These are phyloP conservation scores for Rousettus madagascariensis DNA, from an alignment of 2,797 vertebrate species.

Conservation along the genomic window DNA sequence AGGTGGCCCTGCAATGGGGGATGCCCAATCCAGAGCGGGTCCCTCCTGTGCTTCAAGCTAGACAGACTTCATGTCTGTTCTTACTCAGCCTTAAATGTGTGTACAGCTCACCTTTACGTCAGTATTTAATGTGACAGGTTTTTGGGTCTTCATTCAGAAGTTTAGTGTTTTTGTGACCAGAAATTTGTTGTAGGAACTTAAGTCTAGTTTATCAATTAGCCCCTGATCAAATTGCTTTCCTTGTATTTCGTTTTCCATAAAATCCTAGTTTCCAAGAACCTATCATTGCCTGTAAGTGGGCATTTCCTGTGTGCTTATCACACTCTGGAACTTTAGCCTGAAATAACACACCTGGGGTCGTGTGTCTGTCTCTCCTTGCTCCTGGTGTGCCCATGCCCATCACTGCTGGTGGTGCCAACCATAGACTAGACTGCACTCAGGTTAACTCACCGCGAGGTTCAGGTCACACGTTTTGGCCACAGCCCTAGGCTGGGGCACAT, in stretches of 20 bases:
- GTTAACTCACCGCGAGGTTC: neutral
- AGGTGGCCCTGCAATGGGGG: too few species aligned
- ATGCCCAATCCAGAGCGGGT: too few species aligned
- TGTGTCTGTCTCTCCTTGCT: too few species aligned
- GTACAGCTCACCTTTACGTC: neutral
- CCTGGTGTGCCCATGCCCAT: too few species aligned
- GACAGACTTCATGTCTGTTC: neutral
- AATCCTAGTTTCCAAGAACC: neutral
- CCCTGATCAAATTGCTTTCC: neutral
- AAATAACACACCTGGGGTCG: neutral
- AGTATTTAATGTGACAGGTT: neutral
- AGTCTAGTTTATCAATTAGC: neutral
- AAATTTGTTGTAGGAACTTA: neutral
- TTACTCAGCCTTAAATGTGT: neutral
- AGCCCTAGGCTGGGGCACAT: neutral
- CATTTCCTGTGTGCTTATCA: neutral
- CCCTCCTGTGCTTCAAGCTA: too few species aligned
- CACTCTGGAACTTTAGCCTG: neutral
- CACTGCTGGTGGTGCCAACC: too few species aligned
- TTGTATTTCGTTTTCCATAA: neutral
- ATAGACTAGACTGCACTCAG: neutral
- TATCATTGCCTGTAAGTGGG: neutral
- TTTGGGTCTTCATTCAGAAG: neutral
- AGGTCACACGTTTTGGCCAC: neutral
- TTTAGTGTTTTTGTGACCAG: neutral